These are phyloP conservation scores for Brenthis hecate DNA, from an alignment of 2,888 invertebrate genomes.

Conservation along the genomic window DNA sequence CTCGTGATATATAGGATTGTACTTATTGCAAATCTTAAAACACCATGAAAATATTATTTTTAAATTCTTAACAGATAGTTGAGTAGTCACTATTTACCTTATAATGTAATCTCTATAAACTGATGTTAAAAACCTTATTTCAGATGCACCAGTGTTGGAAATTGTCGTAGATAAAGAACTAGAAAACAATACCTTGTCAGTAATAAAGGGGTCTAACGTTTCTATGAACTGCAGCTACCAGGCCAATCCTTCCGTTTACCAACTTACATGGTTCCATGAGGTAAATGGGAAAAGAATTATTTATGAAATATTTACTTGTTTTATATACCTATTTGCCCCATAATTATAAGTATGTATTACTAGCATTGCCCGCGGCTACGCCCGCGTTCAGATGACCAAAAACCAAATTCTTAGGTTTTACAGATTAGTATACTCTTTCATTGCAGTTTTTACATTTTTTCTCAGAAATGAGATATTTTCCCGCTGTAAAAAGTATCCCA, in stretches of 20 bases:
- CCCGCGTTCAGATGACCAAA: too few relatives aligned
- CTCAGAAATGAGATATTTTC: too few relatives aligned
- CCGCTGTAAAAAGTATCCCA: too few relatives aligned
- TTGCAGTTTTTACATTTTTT: too few relatives aligned
- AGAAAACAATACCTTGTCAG: slow-evolving; percentile 57
- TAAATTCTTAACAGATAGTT: too few relatives aligned
- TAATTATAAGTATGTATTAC: too few relatives aligned
- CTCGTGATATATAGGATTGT: too few relatives aligned
- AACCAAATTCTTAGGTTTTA: too few relatives aligned
- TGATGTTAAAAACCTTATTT: slow-evolving; percentile 32
- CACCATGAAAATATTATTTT: too few relatives aligned
- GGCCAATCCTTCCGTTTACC: slow-evolving; percentile 66
- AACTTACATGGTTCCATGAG: slow-evolving; percentile 68
- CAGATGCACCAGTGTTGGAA: slow-evolving; percentile 65
- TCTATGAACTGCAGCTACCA: slow-evolving; percentile 63
- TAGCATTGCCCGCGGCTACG: too few relatives aligned
- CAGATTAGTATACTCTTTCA: too few relatives aligned
- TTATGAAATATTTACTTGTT: background rate
- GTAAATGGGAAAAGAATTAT: slow-evolving; percentile 45
- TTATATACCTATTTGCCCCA: background rate
- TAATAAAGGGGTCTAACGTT: slow-evolving; percentile 62
- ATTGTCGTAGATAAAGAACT: slow-evolving; percentile 56
- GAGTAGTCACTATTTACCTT: background rate
- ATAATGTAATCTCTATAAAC: background rate
- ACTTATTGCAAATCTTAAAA: too few relatives aligned